Evolutionary conservation across 2,797 vertebrate genomes (phyloP), one percentile per base, ranked within the genome.

Genomic region (Sphenodon punctatus): DNA sequence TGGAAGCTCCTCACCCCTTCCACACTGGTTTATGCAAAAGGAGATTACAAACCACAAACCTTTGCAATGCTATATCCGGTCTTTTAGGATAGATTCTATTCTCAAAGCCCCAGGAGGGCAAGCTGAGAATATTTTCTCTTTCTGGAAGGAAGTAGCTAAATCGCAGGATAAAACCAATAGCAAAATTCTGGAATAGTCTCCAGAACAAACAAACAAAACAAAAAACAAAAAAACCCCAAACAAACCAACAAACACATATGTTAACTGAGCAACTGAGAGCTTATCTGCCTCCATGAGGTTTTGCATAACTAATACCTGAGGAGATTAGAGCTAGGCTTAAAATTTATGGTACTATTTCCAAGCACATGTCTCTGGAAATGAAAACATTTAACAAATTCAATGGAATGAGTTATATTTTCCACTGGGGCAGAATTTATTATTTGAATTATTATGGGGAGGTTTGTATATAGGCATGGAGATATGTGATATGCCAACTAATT

Each of bases 401-500:
- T 80, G 65, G 85, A 65, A 84, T 85, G 80, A 72, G 39, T 49
- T 83, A 46, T 38, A 46, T 88, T 90, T 88, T 84, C 68, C 78
- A 80, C 71, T 43, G 67, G 64, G 79, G 48, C 41, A 75, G 59
- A 84, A 84, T 83, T 76, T 89, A 86, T 88, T 90, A 78, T 88
- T 86, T 91, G 87, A 89, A 92, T 89, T 91, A 90, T 93, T 91
- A 88, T 89, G 30, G 58, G 73, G 68, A 92, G 48, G 71, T 77
- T 83, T 91, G 78, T 80, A 75, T 77, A 78, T 72, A 67, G 76
- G 67, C 63, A 75, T 60, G 48, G 25, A 88, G 64, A 90, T 87
- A 86, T 66, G 70, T 87, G 66, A 76, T 85, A 75, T 82, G 71
- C 89, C 90, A 89, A 90, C 88, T 91, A 91, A 92, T 89, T 91